These are phyloP conservation scores for Lasioglossum vierecki DNA, from an alignment of 2,888 invertebrate genomes.

Conservation along the genomic window DNA sequence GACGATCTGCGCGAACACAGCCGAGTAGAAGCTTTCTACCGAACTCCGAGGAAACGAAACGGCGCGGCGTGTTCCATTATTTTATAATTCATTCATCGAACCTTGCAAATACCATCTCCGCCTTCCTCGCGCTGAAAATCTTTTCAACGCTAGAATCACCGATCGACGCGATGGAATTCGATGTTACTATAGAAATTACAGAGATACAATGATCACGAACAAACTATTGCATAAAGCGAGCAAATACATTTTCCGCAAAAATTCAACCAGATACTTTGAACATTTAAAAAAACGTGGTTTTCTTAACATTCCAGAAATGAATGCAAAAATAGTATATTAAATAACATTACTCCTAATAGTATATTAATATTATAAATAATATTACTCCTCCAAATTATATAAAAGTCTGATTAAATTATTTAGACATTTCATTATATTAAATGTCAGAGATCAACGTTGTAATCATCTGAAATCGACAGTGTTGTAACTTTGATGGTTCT, in stretches of 20 bases:
- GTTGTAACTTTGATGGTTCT: not conserved
- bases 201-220: not conserved
- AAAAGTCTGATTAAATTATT: not conserved
- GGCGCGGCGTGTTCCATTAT: not conserved
- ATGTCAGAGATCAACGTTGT: not conserved
- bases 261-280: not conserved
- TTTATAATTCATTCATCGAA: slow-evolving; percentile 7
- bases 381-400: not conserved
- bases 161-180: not conserved
- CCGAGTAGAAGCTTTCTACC: not conserved
- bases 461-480: not conserved
- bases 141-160: not conserved
- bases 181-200: not conserved
- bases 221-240: not conserved
- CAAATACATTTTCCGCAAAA: not conserved
- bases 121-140: not conserved
- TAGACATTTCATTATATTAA: not conserved
- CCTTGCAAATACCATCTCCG: not conserved
- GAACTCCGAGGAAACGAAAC: not conserved
- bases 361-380: not conserved
- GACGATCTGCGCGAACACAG: not conserved
- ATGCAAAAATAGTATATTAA: not conserved
- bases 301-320: not conserved
- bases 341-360: too few species aligned
- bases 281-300: not conserved